Evolutionary conservation across 2,888 invertebrate species (phyloP).

Genomic region (Deroplatys truncata): DNA sequence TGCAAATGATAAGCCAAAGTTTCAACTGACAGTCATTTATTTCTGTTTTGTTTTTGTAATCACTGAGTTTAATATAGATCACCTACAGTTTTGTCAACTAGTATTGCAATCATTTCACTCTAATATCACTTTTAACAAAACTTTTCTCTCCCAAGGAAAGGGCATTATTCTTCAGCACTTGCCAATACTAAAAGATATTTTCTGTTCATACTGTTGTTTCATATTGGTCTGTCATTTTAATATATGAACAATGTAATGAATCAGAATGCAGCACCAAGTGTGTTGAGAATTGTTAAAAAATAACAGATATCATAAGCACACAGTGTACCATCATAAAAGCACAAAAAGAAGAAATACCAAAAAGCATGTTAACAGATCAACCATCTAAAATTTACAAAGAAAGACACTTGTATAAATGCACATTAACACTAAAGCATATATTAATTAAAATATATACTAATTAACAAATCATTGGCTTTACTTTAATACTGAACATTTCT

Average conservation of each 20-base stretch:
- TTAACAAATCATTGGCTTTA: neutral
- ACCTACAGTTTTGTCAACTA: neutral
- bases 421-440: neutral
- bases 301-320: neutral
- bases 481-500: slow-evolving; percentile 1
- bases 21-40: neutral
- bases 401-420: neutral
- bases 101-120: neutral
- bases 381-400: neutral
- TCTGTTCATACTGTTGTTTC: neutral
- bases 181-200: neutral
- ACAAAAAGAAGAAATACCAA: neutral
- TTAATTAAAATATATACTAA: neutral
- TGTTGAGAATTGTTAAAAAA: neutral
- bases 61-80: neutral
- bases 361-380: neutral
- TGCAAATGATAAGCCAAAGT: neutral
- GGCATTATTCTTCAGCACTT: neutral
- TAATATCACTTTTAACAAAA: neutral
- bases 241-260: neutral
- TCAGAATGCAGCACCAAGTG: neutral
- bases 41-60: neutral
- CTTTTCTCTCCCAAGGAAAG: neutral
- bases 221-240: neutral
- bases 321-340: neutral